A percentile compares a stretch with the other conserved stretches of the same genome.
These are phyloP conservation scores for Columba guinea DNA, from an alignment of 2,797 vertebrate genomes.

Conservation along the genomic window DNA sequence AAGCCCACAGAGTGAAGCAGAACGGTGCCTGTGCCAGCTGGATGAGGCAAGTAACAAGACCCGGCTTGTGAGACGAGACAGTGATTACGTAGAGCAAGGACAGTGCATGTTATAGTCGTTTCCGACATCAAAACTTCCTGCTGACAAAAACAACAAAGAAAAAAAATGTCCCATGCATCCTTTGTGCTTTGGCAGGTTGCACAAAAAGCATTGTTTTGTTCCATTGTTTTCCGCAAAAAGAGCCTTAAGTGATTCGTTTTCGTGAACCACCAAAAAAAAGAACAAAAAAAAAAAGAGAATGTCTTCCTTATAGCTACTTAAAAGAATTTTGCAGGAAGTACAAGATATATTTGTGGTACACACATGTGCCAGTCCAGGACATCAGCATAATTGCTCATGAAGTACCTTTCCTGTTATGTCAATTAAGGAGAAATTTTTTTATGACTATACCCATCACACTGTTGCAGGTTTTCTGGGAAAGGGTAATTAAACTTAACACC, in stretches of 20 bases:
- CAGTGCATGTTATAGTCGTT: slow-evolving; percentile 67
- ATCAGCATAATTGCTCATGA: slow-evolving; percentile 41
- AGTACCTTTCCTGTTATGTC: slow-evolving; percentile 70
- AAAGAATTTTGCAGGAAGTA: slow-evolving; percentile 68
- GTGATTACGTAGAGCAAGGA: slow-evolving; percentile 55
- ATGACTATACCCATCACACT: neutral
- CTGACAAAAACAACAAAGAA: slow-evolving; percentile 51
- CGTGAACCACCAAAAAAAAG: neutral
- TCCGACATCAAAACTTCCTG: slow-evolving; percentile 73
- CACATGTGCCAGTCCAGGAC: slow-evolving; percentile 42
- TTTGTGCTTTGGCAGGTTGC: slow-evolving; percentile 70
- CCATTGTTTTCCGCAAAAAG: slow-evolving; percentile 71
- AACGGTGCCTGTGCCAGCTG: slow-evolving; percentile 21
- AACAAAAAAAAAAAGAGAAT: neutral
- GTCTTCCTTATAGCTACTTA: slow-evolving; percentile 56
- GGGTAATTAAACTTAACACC: slow-evolving; percentile 4
- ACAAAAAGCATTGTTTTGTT: slow-evolving; percentile 70
- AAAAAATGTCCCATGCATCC: slow-evolving; percentile 59
- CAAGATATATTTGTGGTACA: slow-evolving; percentile 46
- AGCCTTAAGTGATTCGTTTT: slow-evolving; percentile 54
- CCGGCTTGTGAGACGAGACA: slow-evolving; percentile 50
- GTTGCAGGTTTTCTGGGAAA: slow-evolving; percentile 51
- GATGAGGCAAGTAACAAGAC: slow-evolving; percentile 29
- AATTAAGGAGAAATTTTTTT: slow-evolving; percentile 32
- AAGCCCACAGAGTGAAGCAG: slow-evolving; percentile 16